Base-by-base conservation (phyloP, 2,113 vertebrate genomes). In the Malurus alboscapulatus region DNA sequence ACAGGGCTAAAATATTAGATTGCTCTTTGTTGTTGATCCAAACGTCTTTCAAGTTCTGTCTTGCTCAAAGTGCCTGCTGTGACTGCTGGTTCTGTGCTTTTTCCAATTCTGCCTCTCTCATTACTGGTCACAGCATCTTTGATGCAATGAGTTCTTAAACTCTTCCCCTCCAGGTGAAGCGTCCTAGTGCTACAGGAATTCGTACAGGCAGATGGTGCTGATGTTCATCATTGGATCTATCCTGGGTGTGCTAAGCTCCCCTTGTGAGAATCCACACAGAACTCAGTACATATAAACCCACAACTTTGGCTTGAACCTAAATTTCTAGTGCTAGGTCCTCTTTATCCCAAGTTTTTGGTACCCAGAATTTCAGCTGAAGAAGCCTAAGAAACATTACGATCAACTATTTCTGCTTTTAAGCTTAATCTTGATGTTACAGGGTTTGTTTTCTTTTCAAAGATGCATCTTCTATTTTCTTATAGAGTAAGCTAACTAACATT, bases 1-100 rank as follows among this genome's bases (percentile, higher is more conserved):
- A 72, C 19, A 59, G 44, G 45, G 44, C 24, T 75, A 48, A 81
- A 91, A 89, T 68, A 50, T 75, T 30, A 63, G 26, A 65, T 38
- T 68, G 65, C n/a, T 59, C 61, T 95, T 89, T 95, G 94, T 92
- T 91, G 73, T 79, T 79, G 36, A 65, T 91, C 77, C 81, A 92
- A 32, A 30, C 57, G 81, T 78, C n/a, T 59, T 75, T 91, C 87
- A 94, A 91, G 91, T 67, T 91, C 30, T 68, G 17, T 92, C 93
- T 95, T 95, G 93, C 78, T 65, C 53, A 73, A 88, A 88, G 53
- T 84, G 69, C 47, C 34, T 86, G 38, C 61, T 74, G 32, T 84
- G 68, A 93, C 72, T 91, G 47, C 78, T 67, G 80, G 44, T 81
- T 88, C 67, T 32, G 48, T 74, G 65, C 10, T 63, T 89, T 51